Percentiles rank a stretch among this genome's conserved stretches.
These are phyloP conservation scores for Drosophila tani DNA, from an alignment of 1,140 invertebrate species.

Conservation along the genomic window DNA sequence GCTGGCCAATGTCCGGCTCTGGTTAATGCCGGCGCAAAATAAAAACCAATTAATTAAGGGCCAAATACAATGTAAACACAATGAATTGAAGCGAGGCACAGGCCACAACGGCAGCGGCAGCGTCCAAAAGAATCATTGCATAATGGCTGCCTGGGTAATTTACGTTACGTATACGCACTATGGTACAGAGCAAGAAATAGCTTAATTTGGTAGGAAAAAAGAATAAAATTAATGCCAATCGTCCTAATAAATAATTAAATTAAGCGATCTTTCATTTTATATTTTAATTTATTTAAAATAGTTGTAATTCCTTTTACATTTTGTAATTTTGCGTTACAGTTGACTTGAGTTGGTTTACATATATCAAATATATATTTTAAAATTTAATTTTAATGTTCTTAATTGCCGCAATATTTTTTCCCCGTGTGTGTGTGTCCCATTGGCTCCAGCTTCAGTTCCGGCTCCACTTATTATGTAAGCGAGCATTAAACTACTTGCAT, in stretches of 20 bases:
- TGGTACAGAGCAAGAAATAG: slow-evolving; percentile 12
- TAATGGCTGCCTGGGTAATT: slow-evolving; percentile 57
- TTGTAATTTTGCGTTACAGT: too few species aligned
- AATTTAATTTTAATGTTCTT: background rate
- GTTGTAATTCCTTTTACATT: too few species aligned
- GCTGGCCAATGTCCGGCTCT: slow-evolving; percentile 15
- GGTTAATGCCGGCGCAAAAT: slow-evolving; percentile 38
- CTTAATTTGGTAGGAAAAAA: background rate
- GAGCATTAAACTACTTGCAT: slow-evolving; percentile 77
- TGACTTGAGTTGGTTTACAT: too few species aligned
- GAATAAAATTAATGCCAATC: background rate
- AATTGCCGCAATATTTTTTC: background rate
- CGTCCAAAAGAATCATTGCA: slow-evolving; percentile 44
- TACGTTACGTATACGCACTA: slow-evolving; percentile 60
- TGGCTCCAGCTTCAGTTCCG: slow-evolving; percentile 28
- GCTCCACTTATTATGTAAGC: slow-evolving; percentile 72
- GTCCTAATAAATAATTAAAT: too few species aligned
- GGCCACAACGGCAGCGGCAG: slow-evolving; percentile 11
- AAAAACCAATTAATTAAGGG: slow-evolving; percentile 74
- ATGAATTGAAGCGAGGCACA: slow-evolving; percentile 46
- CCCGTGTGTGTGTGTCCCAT: slow-evolving; percentile 5
- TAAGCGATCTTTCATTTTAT: too few species aligned
- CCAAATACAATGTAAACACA: slow-evolving; percentile 62
- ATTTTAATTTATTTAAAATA: too few species aligned
- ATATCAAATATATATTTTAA: too few species aligned